These are phyloP conservation scores for Sinopyrophorus schimmeli DNA, from an alignment of 2,888 invertebrate species.

Conservation along the genomic window DNA sequence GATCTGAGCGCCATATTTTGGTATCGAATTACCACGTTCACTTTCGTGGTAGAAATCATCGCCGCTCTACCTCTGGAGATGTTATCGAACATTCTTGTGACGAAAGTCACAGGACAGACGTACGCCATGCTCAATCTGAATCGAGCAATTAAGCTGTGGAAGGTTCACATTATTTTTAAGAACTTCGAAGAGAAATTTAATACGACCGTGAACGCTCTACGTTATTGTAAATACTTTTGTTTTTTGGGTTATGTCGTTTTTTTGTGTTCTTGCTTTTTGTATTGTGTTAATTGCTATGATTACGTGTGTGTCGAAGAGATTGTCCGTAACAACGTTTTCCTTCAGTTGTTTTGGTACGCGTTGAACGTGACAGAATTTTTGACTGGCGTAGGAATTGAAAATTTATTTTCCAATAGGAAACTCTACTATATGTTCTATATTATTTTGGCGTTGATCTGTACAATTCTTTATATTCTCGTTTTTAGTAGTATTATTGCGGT, in stretches of 20 bases:
- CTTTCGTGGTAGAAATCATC: conserved; percentile 28
- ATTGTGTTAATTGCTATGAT: conserved; percentile 11
- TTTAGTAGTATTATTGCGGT: conserved; percentile 3
- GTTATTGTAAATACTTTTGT: conserved; percentile 18
- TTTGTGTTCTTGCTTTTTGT: conserved; percentile 15
- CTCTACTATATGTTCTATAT: not conserved
- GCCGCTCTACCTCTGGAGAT: conserved; percentile 31
- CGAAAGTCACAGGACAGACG: conserved; percentile 5
- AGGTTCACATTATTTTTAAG: conserved; percentile 16
- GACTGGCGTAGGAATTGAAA: conserved; percentile 10
- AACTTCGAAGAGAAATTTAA: conserved; percentile 13
- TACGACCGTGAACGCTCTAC: conserved; percentile 17
- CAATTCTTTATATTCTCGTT: not conserved
- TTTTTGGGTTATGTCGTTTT: conserved; percentile 16
- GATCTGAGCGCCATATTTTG: conserved; percentile 23
- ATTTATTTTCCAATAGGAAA: not conserved
- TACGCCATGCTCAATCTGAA: conserved; percentile 26
- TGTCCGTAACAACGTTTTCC: not conserved
- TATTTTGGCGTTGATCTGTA: not conserved
- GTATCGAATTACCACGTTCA: conserved; percentile 16
- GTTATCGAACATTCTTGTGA: conserved; percentile 25
- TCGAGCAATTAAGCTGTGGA: conserved; percentile 30
- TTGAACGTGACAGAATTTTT: conserved; percentile 8
- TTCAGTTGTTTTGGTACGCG: conserved; percentile 1
- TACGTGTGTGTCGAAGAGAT: not conserved